phyloP scores from a whole-genome alignment of 2,888 invertebrate genomes.

The Magallana nippona region DNA sequence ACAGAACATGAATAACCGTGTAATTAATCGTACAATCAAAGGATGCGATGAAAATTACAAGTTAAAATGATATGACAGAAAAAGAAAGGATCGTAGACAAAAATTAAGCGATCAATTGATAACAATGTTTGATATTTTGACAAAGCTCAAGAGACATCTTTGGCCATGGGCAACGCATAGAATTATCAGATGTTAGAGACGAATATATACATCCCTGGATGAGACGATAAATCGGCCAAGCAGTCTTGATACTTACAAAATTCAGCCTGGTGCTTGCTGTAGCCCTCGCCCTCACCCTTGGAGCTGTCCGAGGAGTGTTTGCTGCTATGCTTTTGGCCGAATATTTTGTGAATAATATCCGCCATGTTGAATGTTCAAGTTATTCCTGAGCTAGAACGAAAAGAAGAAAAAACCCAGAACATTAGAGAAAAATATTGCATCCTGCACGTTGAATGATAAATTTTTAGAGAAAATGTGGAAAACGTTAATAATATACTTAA shows the following conservation, averaged over 20 bases:
- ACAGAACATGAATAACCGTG: not conserved
- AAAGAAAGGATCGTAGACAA: too few species aligned
- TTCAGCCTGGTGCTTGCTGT: slow-evolving; percentile 62
- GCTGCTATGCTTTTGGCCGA: slow-evolving; percentile 62
- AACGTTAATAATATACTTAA: not conserved
- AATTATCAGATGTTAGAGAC: not conserved
- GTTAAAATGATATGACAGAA: too few species aligned
- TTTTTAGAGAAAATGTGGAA: not conserved
- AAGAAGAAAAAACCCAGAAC: not conserved
- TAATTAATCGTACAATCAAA: not conserved
- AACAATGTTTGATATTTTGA: too few species aligned
- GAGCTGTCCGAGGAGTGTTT: slow-evolving; percentile 56
- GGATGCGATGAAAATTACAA: not conserved
- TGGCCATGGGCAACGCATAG: too few species aligned
- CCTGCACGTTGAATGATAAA: not conserved
- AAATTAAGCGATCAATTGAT: too few species aligned
- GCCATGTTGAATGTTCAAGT: slow-evolving; percentile 57
- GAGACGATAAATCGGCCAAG: too few species aligned
- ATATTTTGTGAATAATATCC: slow-evolving; percentile 71
- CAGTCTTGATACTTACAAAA: slow-evolving; percentile 61
- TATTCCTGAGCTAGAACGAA: slow-evolving; percentile 15
- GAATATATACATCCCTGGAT: too few species aligned
- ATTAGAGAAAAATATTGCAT: slow-evolving; percentile 25
- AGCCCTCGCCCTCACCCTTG: slow-evolving; percentile 59
- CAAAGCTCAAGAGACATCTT: too few species aligned